Evolutionary conservation across 2,113 vertebrate genomes (phyloP).

Genomic region (Psettodes erumei): DNA sequence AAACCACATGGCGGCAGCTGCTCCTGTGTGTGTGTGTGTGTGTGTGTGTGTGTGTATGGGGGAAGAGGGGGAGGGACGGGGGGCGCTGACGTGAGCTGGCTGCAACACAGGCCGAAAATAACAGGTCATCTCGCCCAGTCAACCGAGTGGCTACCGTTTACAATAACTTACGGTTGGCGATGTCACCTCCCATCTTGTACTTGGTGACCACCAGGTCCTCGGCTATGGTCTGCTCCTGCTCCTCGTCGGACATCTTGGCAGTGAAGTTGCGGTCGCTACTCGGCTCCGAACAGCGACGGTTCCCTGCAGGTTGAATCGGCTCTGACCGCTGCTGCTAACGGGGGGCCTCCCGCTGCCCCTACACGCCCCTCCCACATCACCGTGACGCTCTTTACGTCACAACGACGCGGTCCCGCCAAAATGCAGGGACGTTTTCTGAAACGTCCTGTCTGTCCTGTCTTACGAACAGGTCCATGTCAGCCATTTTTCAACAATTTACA

Average conservation of each 20-base stretch:
- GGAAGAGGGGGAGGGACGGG: too few relatives aligned
- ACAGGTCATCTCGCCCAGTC: conserved; percentile 1
- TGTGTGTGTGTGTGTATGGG: too few relatives aligned
- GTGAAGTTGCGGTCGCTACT: conserved; percentile 50
- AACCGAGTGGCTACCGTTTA: background rate
- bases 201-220: conserved; percentile 96
- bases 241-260: conserved; percentile 86
- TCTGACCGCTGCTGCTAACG: conserved; percentile 1
- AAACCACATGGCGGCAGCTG: conserved; percentile 68
- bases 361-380: conserved; percentile 33
- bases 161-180: conserved; percentile 90
- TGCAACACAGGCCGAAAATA: conserved; percentile 41
- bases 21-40: too few relatives aligned
- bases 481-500: background rate
- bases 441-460: too few relatives aligned
- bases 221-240: conserved; percentile 93
- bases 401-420: conserved; percentile 47
- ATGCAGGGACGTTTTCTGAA: background rate
- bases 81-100: conserved; percentile 21
- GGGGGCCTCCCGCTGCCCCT: background rate
- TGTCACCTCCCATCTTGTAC: conserved; percentile 96
- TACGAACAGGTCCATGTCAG: too few relatives aligned
- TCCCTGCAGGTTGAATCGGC: background rate
- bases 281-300: conserved; percentile 1
- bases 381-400: background rate